Conservation (phyloP, 2,113 vertebrate species). For the Cyprinus carpio region DNA sequence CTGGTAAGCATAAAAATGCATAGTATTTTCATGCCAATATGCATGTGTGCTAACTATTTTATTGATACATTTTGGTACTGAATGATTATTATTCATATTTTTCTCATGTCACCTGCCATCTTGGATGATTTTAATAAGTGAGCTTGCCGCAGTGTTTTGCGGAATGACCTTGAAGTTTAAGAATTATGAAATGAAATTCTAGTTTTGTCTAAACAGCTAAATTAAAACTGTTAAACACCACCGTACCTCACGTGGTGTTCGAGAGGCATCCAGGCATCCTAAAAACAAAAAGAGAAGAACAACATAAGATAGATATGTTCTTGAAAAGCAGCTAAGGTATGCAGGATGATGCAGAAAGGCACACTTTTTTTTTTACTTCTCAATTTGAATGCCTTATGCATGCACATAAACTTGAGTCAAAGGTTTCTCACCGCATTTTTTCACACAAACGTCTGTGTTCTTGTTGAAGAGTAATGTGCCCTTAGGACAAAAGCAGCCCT, state of each 20-base stretch:
- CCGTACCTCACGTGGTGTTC: constrained; percentile 54
- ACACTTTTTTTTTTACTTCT: neutral
- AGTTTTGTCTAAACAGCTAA: neutral
- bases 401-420: neutral
- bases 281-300: neutral
- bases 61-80: too few relatives aligned
- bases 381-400: too few relatives aligned
- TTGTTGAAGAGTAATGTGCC: constrained; percentile 82
- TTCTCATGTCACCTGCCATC: too few relatives aligned
- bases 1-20: too few relatives aligned
- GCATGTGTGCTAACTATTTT: too few relatives aligned
- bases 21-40: too few relatives aligned
- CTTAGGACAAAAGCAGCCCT: constrained; percentile 93
- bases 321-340: neutral
- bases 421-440: constrained; percentile 83
- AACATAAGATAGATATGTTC: neutral
- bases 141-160: too few relatives aligned
- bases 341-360: too few relatives aligned
- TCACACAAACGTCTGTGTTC: constrained; percentile 81
- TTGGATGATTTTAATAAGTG: too few relatives aligned
- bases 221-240: neutral
- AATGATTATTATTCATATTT: too few relatives aligned
- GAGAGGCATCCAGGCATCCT: constrained; percentile 60
- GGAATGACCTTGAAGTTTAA: too few relatives aligned
- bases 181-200: neutral